Percentiles rank a stretch among this genome's conserved stretches.
Conservation (phyloP, 2,113 vertebrate genomes). For the Callochromis pleurospilus region DNA sequence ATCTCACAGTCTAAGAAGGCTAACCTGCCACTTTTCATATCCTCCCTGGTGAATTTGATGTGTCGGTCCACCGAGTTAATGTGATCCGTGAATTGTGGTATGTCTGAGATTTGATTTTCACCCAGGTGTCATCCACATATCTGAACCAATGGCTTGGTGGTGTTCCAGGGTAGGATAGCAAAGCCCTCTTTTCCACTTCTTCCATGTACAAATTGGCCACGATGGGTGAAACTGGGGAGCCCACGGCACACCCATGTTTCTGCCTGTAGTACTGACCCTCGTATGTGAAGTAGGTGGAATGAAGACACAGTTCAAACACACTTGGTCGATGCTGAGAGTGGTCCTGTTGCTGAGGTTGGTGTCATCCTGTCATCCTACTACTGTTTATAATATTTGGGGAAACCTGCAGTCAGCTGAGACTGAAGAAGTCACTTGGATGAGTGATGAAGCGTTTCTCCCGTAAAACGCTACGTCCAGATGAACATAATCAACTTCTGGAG, state of each 20-base stretch:
- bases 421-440: not conserved
- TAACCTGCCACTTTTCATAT: too few relatives aligned
- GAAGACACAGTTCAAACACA: not conserved
- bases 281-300: not conserved
- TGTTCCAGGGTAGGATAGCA: too few relatives aligned
- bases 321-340: not conserved
- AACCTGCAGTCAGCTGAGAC: not conserved
- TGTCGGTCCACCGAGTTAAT: accelerated
- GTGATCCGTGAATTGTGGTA: accelerated
- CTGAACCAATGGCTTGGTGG: too few relatives aligned
- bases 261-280: not conserved
- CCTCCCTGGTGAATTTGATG: too few relatives aligned
- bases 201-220: too few relatives aligned
- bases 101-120: too few relatives aligned
- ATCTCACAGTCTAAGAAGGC: too few relatives aligned
- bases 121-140: too few relatives aligned
- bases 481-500: not conserved
- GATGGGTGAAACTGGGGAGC: too few relatives aligned
- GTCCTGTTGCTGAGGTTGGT: not conserved
- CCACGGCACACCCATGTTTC: too few relatives aligned
- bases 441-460: not conserved
- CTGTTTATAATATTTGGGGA: not conserved
- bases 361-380: not conserved
- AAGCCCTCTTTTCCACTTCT: too few relatives aligned
- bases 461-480: not conserved